Evolutionary conservation across 2,888 invertebrate genomes (phyloP), one percentile per base, ranked within the genome.

Genomic region (Amiota minor): DNA sequence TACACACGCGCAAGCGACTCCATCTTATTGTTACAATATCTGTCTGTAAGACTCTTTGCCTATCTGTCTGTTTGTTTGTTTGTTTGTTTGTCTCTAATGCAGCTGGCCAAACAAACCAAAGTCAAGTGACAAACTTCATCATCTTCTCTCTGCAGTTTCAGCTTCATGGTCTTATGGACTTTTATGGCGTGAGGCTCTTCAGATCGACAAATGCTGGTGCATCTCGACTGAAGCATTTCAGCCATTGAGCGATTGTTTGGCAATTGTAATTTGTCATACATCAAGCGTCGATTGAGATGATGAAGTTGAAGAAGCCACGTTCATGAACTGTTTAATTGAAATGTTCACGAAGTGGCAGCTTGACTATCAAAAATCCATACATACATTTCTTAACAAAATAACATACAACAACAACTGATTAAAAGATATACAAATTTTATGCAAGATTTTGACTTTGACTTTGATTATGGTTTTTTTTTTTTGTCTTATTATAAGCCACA

Each of bases 281-380:
- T 35, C 35, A 35, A 35, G 35, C 35, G 6, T 4, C 35, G 35
- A 6, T 35, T 35, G n/a, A n/a, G n/a, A n/a, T n/a, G n/a, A n/a
- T n/a, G n/a, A n/a, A n/a, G 35, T 35, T 35, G 35, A 35, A 6
- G 35, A 35, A 35, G 35, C 35, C 6, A 35, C 35, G 35, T 35
- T 55, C 56, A 69, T 62, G 68, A 47, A 59, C 50, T 68, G 68
- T 55, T 71, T 71, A 71, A 71, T 72, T 72, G 71, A 74, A 72
- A 72, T 72, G 74, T 64, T 64, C 35, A 20, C 16, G 20, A 18
- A 11, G 11, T 55, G n/a, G 11, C 55, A 55, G 11, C 11, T 12
- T 18, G 23, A 59, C 18, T 16, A 35, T 6, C 59, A 59, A 20
- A 18, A 35, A 14, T 59, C 16, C 16, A 59, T 59, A 20, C 2